These are phyloP conservation scores for Ophiodon elongatus DNA, from an alignment of 2,113 vertebrate species.

Conservation along the genomic window DNA sequence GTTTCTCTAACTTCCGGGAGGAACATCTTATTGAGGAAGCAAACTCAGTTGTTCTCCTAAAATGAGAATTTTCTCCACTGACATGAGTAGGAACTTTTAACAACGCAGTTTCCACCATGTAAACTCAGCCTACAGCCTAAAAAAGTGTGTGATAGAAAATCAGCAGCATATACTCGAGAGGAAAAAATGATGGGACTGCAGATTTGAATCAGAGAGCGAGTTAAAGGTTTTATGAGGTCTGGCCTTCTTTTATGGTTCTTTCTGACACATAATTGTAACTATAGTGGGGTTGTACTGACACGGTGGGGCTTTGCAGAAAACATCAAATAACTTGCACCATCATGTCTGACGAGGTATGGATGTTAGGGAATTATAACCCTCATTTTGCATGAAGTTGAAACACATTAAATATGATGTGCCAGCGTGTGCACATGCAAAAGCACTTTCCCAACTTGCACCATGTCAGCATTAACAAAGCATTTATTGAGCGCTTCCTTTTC, in stretches of 20 bases:
- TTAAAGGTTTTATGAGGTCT: not conserved
- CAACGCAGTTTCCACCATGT: not conserved
- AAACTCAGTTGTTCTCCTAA: not conserved
- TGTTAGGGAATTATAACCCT: not conserved
- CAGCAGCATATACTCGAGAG: not conserved
- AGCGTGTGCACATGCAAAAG: not conserved
- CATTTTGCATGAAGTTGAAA: not conserved
- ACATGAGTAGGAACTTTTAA: not conserved
- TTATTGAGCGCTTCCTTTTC: not conserved
- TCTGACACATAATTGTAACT: not conserved
- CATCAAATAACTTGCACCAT: not conserved
- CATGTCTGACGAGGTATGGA: not conserved
- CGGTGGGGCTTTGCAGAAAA: not conserved
- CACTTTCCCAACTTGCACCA: not conserved
- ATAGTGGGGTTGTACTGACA: not conserved
- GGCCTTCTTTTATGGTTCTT: not conserved
- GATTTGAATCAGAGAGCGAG: not conserved
- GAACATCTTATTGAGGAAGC: not conserved
- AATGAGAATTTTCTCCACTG: not conserved
- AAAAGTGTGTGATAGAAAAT: not conserved
- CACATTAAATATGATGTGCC: not conserved
- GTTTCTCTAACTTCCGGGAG: not conserved
- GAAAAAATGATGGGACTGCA: not conserved
- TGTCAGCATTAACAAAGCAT: not conserved
- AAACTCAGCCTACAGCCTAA: not conserved